phyloP scores from a whole-genome alignment of 1,140 invertebrate genomes.

The Cherax quadricarinatus region DNA sequence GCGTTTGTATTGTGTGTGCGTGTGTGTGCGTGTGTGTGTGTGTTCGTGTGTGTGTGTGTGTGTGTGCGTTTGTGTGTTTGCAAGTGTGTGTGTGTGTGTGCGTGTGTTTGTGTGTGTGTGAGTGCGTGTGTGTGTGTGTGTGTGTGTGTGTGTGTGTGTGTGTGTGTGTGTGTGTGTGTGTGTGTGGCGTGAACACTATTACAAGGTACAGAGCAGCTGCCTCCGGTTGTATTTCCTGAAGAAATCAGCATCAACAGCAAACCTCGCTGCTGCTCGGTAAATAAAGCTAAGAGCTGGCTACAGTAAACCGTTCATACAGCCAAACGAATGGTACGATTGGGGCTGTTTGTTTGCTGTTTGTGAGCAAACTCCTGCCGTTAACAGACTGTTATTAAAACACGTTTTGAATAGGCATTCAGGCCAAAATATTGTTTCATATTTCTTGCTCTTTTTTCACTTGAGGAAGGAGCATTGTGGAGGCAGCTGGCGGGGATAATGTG shows the following conservation, averaged over 20 bases:
- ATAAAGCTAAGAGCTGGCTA: no score
- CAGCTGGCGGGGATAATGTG: neutral
- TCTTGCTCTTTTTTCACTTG: neutral
- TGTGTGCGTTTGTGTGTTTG: neutral
- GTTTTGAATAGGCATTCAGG: no score
- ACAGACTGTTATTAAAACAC: no score
- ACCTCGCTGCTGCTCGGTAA: no score
- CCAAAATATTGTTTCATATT: neutral
- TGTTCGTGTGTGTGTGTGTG: neutral
- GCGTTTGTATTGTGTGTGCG: neutral
- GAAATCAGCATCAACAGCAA: neutral
- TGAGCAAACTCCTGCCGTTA: no score
- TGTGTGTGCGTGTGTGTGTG: neutral
- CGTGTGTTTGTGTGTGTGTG: neutral
- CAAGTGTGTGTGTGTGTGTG: neutral
- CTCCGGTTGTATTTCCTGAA: neutral
- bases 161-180: neutral
- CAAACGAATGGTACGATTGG: no score
- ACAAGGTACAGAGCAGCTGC: neutral
- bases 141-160: neutral
- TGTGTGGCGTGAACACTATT: neutral
- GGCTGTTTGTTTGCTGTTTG: no score
- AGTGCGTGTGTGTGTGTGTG: neutral
- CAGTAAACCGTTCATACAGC: no score
- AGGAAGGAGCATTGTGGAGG: neutral